These are phyloP conservation scores for Bucorvus abyssinicus DNA, from an alignment of 2,797 vertebrate genomes.

Conservation along the genomic window DNA sequence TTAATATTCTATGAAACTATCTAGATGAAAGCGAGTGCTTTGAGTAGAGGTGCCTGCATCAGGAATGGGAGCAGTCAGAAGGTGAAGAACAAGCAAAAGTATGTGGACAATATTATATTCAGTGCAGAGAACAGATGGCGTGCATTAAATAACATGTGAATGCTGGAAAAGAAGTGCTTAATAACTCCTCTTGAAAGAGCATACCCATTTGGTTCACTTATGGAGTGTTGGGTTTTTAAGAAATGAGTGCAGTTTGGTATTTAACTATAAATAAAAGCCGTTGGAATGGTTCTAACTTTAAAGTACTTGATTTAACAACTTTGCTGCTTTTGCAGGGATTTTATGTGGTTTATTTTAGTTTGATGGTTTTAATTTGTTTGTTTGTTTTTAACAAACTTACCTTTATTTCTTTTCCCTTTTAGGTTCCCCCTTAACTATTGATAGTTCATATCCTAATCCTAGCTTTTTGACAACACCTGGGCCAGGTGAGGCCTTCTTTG, in stretches of 20 bases:
- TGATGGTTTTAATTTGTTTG: background rate
- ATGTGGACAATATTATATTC: background rate
- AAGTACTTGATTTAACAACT: background rate
- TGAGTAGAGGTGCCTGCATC: background rate
- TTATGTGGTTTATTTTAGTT: background rate
- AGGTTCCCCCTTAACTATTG: slow-evolving; percentile 75
- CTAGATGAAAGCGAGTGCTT: background rate
- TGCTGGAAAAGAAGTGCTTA: background rate
- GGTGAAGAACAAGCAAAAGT: background rate
- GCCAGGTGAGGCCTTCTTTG: slow-evolving; percentile 72
- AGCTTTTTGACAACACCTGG: slow-evolving; percentile 76
- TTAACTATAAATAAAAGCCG: background rate
- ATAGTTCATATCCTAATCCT: slow-evolving; percentile 72
- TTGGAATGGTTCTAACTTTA: background rate
- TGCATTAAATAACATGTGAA: background rate
- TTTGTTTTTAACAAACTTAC: background rate
- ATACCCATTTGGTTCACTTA: background rate
- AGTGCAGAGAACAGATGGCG: background rate
- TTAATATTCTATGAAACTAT: background rate
- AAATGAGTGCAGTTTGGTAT: background rate
- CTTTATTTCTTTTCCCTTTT: slow-evolving; percentile 1
- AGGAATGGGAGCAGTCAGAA: background rate
- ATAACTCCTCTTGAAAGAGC: background rate
- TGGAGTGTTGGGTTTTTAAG: background rate
- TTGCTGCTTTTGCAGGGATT: background rate